Evolutionary conservation across 2,797 vertebrate species (phyloP).

Genomic region (Hippocampus kuda): DNA sequence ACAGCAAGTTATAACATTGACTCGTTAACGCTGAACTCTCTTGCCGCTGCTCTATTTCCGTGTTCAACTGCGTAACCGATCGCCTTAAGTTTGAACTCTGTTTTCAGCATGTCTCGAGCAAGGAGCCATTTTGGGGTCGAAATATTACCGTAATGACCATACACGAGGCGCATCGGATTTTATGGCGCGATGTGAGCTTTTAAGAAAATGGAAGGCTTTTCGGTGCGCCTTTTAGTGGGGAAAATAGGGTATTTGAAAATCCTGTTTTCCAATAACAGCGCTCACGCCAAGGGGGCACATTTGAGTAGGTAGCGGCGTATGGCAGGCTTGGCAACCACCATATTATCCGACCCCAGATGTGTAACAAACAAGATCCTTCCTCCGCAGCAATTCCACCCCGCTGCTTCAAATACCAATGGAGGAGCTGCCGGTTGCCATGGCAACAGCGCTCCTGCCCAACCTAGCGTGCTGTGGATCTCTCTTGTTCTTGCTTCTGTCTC

Average conservation of each 20-base stretch:
- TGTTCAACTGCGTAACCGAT: too few relatives aligned
- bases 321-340: constrained; percentile 9
- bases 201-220: too few relatives aligned
- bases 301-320: not conserved
- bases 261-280: constrained; percentile 7
- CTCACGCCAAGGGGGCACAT: constrained; percentile 17
- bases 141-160: too few relatives aligned
- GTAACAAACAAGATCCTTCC: constrained; percentile 67
- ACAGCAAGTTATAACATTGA: too few relatives aligned
- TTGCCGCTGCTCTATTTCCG: too few relatives aligned
- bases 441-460: constrained; percentile 72
- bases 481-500: constrained; percentile 19
- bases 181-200: too few relatives aligned
- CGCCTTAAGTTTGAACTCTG: too few relatives aligned
- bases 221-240: too few relatives aligned
- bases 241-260: not conserved
- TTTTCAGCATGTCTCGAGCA: too few relatives aligned
- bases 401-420: constrained; percentile 73
- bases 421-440: constrained; percentile 66
- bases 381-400: constrained; percentile 68
- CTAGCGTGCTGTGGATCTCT: constrained; percentile 54
- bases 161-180: too few relatives aligned
- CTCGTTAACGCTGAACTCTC: too few relatives aligned
- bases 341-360: constrained; percentile 73
- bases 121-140: too few relatives aligned